A percentile compares a stretch with the other conserved stretches of the same genome.
phyloP scores from a whole-genome alignment of 2,797 vertebrate genomes.

The Linurgus olivaceus region DNA sequence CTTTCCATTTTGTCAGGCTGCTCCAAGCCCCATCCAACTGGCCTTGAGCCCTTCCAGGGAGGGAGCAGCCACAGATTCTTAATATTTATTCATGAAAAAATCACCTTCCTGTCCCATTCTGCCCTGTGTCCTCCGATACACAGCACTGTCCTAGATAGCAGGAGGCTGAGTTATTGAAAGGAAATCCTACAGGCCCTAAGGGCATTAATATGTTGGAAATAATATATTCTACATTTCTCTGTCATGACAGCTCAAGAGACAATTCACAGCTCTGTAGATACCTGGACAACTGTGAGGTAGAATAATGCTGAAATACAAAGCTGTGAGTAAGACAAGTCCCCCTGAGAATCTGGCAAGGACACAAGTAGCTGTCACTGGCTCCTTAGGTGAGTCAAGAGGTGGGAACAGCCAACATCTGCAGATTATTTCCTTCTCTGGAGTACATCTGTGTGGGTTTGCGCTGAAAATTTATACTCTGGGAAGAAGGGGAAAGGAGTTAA shows the following conservation, averaged over 20 bases:
- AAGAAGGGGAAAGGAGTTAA: not conserved
- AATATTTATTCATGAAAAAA: not conserved
- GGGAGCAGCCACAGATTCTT: not conserved
- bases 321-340: not conserved
- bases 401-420: not conserved
- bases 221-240: not conserved
- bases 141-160: not conserved
- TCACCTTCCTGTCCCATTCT: not conserved
- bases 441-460: not conserved
- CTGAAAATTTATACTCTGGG: not conserved
- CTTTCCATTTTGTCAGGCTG: not conserved
- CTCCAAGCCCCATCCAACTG: not conserved
- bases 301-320: not conserved
- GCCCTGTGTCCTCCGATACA: rapidly evolving
- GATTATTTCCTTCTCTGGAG: not conserved
- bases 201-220: not conserved
- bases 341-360: not conserved
- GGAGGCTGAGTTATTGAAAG: not conserved
- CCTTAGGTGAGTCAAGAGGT: not conserved
- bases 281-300: not conserved
- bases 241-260: not conserved
- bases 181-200: not conserved
- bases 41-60: not conserved
- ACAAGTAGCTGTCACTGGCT: not conserved
- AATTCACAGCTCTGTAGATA: not conserved